Conservation (phyloP, 2,888 invertebrate species). For the Micropterix aruncella region DNA sequence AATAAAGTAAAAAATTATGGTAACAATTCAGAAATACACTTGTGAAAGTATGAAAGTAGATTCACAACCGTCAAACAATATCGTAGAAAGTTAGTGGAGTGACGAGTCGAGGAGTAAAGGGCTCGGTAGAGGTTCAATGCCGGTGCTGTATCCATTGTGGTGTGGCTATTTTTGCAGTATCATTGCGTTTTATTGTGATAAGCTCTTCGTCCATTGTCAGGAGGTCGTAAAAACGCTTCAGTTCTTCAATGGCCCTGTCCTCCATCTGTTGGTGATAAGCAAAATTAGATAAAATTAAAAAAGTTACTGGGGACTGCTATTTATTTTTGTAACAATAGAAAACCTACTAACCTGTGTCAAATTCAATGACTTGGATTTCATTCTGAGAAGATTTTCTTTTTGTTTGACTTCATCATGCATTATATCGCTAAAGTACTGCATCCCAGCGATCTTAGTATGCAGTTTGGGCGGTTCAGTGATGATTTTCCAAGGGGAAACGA, state of each 20-base stretch:
- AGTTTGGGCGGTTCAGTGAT: conserved; percentile 18
- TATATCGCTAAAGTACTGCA: conserved; percentile 38
- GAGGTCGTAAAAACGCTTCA: conserved; percentile 59
- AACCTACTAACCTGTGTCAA: conserved; percentile 54
- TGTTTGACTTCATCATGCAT: conserved; percentile 60
- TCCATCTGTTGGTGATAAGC: no score
- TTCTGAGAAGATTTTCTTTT: conserved; percentile 53
- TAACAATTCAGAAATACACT: no score
- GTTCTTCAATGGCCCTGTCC: conserved; percentile 72
- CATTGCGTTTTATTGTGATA: conserved; percentile 54
- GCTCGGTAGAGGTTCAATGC: no score
- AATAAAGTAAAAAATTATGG: no score
- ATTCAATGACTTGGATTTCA: conserved; percentile 55
- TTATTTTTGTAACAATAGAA: background rate
- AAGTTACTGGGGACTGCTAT: background rate
- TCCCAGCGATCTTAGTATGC: conserved; percentile 28
- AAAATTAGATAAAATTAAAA: background rate
- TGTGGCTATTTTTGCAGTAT: conserved; percentile 36
- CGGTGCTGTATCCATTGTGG: conserved; percentile 40
- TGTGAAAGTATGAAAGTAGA: background rate
- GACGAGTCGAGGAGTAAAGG: no score
- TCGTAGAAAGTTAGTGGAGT: conserved; percentile 9
- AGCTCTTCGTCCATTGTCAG: conserved; percentile 55
- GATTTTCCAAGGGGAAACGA: conserved; percentile 24
- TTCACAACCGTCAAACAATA: background rate